Percentiles rank a stretch among this genome's conserved stretches.
phyloP scores from a whole-genome alignment of 2,113 vertebrate species.

The Cryptotis parvus region DNA sequence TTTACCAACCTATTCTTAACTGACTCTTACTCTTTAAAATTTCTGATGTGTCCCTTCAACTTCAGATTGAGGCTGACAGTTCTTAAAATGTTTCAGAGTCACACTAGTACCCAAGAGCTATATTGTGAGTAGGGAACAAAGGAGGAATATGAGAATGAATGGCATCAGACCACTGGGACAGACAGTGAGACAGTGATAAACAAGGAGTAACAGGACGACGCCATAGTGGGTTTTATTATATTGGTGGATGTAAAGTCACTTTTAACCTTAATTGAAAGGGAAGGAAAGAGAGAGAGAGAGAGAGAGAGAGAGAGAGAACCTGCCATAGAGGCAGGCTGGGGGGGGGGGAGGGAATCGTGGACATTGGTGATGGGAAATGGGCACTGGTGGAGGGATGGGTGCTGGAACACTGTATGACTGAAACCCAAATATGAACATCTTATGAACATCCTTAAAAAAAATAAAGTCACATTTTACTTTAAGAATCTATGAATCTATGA shows the following conservation, averaged over 20 bases:
- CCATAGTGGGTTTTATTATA: background rate
- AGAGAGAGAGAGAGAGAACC: too few relatives aligned
- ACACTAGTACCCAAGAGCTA: background rate
- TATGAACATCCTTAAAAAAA: too few relatives aligned
- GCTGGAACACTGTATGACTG: too few relatives aligned
- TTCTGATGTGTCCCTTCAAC: background rate
- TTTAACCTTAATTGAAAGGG: conserved; percentile 9
- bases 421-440: too few relatives aligned
- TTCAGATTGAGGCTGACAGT: conserved; percentile 23
- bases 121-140: background rate
- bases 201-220: background rate
- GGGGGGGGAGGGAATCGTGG: too few relatives aligned
- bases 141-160: background rate
- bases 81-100: conserved; percentile 1
- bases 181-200: background rate
- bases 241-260: background rate
- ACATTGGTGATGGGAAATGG: too few relatives aligned
- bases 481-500: background rate
- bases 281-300: too few relatives aligned
- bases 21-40: background rate
- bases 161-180: background rate
- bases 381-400: too few relatives aligned
- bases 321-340: too few relatives aligned
- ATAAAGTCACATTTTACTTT: background rate
- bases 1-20: conserved; percentile 1